Percentiles rank a stretch among this genome's conserved stretches.
phyloP scores from a whole-genome alignment of 1,140 invertebrate genomes.

The Cataglyphis hispanica region DNA sequence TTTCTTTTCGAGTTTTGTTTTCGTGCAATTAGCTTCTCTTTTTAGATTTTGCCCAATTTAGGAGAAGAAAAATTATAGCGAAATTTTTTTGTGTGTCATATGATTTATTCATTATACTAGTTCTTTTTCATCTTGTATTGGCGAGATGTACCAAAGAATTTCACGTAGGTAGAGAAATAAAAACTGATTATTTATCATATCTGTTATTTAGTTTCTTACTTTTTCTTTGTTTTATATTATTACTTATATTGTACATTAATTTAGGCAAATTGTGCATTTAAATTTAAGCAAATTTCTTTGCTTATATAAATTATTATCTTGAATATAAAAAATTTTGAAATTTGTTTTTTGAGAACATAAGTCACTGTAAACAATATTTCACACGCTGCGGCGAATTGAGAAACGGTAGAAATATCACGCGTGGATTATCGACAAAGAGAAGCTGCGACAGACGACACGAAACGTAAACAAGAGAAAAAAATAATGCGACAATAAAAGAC shows the following conservation, averaged over 20 bases:
- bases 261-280: background rate
- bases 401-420: constrained; percentile 99
- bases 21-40: constrained; percentile 35
- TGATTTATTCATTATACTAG: constrained; percentile 30
- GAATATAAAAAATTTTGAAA: background rate
- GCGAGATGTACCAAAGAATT: constrained; percentile 72
- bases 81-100: constrained; percentile 3
- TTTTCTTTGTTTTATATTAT: background rate
- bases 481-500: background rate
- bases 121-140: constrained; percentile 40
- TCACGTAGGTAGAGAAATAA: constrained; percentile 71
- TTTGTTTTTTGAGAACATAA: too few relatives aligned
- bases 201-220: background rate
- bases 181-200: constrained; percentile 29
- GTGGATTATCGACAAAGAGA: constrained; percentile 93
- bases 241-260: background rate
- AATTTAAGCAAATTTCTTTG: background rate
- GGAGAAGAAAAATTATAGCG: background rate
- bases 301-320: background rate
- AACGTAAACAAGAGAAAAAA: constrained; percentile 4
- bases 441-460: background rate
- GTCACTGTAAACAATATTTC: constrained; percentile 1
- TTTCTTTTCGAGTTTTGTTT: constrained; percentile 39
- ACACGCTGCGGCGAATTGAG: constrained; percentile 98
- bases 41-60: background rate